Base-by-base conservation (phyloP, 2,797 vertebrate species). In the Phaenicophaeus curvirostris region DNA sequence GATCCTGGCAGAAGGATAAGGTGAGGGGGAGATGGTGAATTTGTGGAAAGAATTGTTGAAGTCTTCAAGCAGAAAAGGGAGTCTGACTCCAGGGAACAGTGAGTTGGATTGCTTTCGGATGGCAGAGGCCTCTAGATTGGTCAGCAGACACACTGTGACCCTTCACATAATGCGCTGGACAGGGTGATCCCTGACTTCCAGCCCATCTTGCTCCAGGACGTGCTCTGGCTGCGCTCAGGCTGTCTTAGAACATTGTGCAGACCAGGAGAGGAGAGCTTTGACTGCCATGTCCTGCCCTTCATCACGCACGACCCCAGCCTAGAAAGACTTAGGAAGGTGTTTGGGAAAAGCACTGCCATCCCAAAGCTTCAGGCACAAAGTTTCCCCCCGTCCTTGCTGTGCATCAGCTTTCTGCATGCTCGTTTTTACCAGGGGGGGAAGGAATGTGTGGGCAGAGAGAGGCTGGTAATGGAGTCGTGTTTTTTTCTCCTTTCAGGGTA, bases 1-100 rank as follows among this genome's bases (percentile, higher is more conserved):
- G 99, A 44, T 99, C 99, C 94, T 99, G 99, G 97, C 99, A 98
- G 95, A 99, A 99, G 98, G 99, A 99, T 66, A 99, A 99, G 99
- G 99, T 99, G 95, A 97, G 96, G 35, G 58, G 30, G 46, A 66
- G 27, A 11, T 28, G 30, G 4, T 37, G 65, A 48, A 18, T 21
- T 37, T 68, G 28, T 44, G 35, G 65, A 65, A 73, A 17, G 11
- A 33, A 42, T 6, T 30, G 16, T 28, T 75, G 46, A 50, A 61
- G 74, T 58, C 46, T 72, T 83, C 35, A 46, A 30, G 50, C 4
- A 51, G 55, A 42, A 87, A 50, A 69, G 46, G n/a, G 24, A 20
- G 37, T 75, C 30, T 71, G 16, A 46, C 12, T 1, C 0, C 35
- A 55, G n/a, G 23, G 50, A n/a, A 2, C 65, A 71, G 55, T 46